Conservation (phyloP, 2,113 vertebrate species). For the Bubalus kerabau region DNA sequence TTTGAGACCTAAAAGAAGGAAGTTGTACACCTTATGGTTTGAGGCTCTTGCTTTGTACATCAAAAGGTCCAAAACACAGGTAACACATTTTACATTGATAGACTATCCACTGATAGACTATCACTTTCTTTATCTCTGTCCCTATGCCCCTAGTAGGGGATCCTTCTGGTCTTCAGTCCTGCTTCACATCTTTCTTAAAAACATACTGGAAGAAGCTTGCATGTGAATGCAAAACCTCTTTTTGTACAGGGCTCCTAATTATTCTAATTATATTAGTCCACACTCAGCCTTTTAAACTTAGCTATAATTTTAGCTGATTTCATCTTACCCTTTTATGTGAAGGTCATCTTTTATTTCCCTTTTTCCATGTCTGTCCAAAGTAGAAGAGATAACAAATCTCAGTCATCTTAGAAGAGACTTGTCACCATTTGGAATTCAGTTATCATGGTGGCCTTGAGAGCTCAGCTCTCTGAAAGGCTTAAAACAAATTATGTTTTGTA, state of each 20-base stretch:
- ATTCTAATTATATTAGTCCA: neutral
- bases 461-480: neutral
- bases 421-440: neutral
- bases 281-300: neutral
- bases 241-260: neutral
- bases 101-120: neutral
- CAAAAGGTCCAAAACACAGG: neutral
- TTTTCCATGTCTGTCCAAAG: neutral
- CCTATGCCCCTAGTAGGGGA: too few relatives aligned
- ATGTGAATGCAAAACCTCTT: neutral
- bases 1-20: neutral
- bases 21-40: neutral
- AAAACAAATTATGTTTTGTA: neutral
- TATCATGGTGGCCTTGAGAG: neutral
- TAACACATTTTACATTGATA: neutral
- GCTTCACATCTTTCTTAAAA: neutral
- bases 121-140: neutral
- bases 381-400: neutral
- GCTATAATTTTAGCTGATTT: neutral
- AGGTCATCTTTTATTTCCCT: neutral
- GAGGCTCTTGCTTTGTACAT: neutral
- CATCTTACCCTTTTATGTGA: neutral
- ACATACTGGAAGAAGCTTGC: neutral
- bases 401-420: neutral
- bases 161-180: neutral